A percentile compares a stretch with the other conserved stretches of the same genome.
phyloP scores from a whole-genome alignment of 2,888 invertebrate species.

The Acanthosepion lycidas region DNA sequence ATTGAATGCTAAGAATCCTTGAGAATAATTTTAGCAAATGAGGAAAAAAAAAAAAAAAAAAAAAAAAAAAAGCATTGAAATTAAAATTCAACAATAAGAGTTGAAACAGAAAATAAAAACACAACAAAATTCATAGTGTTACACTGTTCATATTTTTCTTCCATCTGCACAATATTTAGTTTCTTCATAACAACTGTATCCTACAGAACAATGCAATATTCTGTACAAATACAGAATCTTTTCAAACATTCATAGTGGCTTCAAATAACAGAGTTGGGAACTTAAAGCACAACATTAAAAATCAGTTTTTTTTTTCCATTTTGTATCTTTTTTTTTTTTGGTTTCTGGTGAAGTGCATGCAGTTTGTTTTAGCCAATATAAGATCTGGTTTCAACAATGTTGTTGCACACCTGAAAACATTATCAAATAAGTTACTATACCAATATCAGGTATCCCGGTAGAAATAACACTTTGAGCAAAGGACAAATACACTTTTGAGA shows the following conservation, averaged over 20 bases:
- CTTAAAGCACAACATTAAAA: background rate
- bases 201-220: constrained; percentile 33
- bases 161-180: constrained; percentile 13
- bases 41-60: too few relatives aligned
- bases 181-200: background rate
- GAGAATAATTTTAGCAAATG: too few relatives aligned
- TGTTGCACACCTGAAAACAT: background rate
- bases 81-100: background rate
- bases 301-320: background rate
- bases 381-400: too few relatives aligned
- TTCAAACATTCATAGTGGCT: constrained; percentile 33
- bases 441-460: background rate
- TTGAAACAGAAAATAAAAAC: background rate
- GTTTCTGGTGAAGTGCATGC: background rate
- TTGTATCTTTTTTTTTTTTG: background rate
- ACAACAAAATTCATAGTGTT: background rate
- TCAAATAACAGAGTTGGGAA: background rate
- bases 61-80: too few relatives aligned
- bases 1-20: too few relatives aligned
- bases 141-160: background rate
- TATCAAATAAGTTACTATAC: background rate
- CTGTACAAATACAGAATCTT: background rate
- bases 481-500: constrained; percentile 9
- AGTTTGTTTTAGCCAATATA: background rate
- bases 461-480: background rate